Base-by-base conservation (phyloP, 2,113 vertebrate genomes). In the Rhagologus leucostigma region DNA sequence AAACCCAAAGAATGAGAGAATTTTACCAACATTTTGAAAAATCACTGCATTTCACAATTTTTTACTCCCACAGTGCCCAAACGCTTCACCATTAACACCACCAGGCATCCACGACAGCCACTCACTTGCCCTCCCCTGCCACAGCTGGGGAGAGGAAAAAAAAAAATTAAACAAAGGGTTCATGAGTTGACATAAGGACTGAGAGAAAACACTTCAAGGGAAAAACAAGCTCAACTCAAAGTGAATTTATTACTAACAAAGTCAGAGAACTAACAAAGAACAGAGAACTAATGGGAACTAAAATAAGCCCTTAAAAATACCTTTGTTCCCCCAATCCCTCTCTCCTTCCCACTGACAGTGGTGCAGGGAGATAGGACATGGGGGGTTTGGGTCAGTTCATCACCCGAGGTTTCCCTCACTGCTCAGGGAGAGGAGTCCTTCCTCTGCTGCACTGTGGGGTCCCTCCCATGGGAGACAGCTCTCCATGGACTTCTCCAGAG, bases 371-470 rank as follows among this genome's bases (percentile, higher is more conserved):
- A 44, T 11, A 17, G 39, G 24, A 24, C 11, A 11, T 4, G 9
- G 37, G 37, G 3, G 47, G 32, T n/a, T 52, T 49, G 41, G 76
- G 15, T 53, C 60, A 44, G 35, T 20, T 41, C 5, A 7, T 16
- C 35, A 33, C 22, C 29, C 1, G 0, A 9, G 22, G 7, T 20
- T 77, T 39, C 55, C 50, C 13, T 8, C 35, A 7, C 16, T 50
- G 35, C 27, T 60, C 27, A 9, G 29, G 9, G 29, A 39, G 21
- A 60, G n/a, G n/a, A 76, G 12, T 37, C 44, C 10, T 11, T 32
- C 27, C 55, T 27, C 44, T 37, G 42, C 7, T 10, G 6, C 4
- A 2, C 44, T 0, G 0, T 20, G 27, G 12, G 21, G 27, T 32
- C 27, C 21, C 27, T 30, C n/a, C 29, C 73, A 32, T 4, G 13